Conservation (phyloP, 2,888 invertebrate species). For the Drosophila borealis region DNA sequence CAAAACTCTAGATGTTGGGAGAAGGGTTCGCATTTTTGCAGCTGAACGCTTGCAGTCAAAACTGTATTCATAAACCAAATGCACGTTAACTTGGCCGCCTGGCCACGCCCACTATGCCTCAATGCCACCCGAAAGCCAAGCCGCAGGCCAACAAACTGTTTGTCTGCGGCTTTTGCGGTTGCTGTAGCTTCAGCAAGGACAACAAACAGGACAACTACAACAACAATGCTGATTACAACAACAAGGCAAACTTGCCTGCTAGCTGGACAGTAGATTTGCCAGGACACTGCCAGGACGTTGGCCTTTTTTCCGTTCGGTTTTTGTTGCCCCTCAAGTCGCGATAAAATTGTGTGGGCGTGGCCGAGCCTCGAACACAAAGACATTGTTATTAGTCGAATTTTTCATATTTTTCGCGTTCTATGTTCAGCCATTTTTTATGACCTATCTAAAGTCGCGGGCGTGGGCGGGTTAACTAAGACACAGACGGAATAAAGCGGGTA, state of each 20-base stretch:
- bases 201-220: constrained; percentile 26
- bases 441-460: constrained; percentile 3
- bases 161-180: constrained; percentile 68
- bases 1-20: constrained; percentile 9
- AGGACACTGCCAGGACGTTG: constrained; percentile 40
- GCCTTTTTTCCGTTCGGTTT: constrained; percentile 16
- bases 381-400: constrained; percentile 59
- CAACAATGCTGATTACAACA: constrained; percentile 58
- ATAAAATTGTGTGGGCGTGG: constrained; percentile 66
- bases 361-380: constrained; percentile 33
- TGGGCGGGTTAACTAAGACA: constrained; percentile 7
- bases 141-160: constrained; percentile 40
- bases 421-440: constrained; percentile 46
- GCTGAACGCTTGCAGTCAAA: constrained; percentile 67
- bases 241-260: constrained; percentile 22
- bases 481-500: neutral
- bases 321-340: constrained; percentile 28
- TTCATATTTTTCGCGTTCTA: constrained; percentile 57
- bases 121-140: neutral
- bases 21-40: constrained; percentile 59
- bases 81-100: constrained; percentile 32
- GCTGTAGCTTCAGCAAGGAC: constrained; percentile 32
- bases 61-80: constrained; percentile 72
- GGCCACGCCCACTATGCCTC: constrained; percentile 1
- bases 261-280: constrained; percentile 23